These are phyloP conservation scores for Phortica variegata DNA, from an alignment of 1,140 invertebrate genomes.

Conservation along the genomic window DNA sequence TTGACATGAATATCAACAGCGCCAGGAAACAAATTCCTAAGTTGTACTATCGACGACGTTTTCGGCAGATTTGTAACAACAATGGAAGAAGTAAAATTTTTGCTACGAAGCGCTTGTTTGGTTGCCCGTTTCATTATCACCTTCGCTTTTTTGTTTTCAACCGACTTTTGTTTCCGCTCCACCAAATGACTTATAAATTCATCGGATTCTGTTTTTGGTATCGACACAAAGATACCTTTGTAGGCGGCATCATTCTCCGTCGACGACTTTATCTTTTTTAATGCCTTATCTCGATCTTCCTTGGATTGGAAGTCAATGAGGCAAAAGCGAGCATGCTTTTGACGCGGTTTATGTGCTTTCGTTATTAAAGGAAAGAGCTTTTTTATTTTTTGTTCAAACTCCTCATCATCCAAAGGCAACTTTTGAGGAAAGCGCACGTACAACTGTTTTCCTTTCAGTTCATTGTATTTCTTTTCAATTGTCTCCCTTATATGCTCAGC, in stretches of 20 bases:
- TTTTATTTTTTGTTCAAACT: constrained; percentile 33
- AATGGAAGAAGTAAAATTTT: constrained; percentile 40
- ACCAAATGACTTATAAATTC: constrained; percentile 45
- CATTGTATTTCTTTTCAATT: constrained; percentile 37
- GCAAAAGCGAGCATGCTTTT: constrained; percentile 48
- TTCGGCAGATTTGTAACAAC: constrained; percentile 47
- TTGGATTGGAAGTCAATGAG: constrained; percentile 37
- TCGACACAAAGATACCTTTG: constrained; percentile 28
- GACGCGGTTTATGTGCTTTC: constrained; percentile 37
- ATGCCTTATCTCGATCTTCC: constrained; percentile 32
- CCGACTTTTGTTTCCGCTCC: constrained; percentile 32
- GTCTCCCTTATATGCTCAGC: constrained; percentile 31
- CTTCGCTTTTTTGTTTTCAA: constrained; percentile 41
- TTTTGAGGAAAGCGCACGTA: constrained; percentile 45
- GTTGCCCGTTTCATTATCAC: constrained; percentile 30
- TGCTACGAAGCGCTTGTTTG: constrained; percentile 25
- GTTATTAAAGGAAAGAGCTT: constrained; percentile 31
- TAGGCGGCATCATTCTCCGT: constrained; percentile 20
- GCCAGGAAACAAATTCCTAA: constrained; percentile 38
- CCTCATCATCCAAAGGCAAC: constrained; percentile 29
- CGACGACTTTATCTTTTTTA: constrained; percentile 23
- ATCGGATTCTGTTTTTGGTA: constrained; percentile 43
- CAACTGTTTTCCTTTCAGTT: constrained; percentile 39
- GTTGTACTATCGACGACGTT: constrained; percentile 27
- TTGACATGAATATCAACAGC: constrained; percentile 49